Evolutionary conservation across 2,888 invertebrate species (phyloP).

Genomic region (Spodoptera picta): DNA sequence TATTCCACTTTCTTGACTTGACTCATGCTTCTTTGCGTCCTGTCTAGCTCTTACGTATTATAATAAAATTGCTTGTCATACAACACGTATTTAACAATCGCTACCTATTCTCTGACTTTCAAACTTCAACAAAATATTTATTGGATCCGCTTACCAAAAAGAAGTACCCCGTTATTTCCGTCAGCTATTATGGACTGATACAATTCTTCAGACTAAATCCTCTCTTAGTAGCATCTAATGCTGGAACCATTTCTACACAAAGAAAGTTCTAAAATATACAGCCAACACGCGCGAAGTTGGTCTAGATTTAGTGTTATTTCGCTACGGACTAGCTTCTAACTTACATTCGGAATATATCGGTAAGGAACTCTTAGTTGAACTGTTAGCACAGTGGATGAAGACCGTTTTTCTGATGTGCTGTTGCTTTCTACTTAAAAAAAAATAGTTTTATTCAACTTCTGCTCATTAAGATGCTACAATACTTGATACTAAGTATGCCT

Average conservation of each 20-base stretch:
- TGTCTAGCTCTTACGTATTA: too few relatives aligned
- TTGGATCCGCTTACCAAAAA: neutral
- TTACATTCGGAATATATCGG: constrained; percentile 61
- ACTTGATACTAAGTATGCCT: too few relatives aligned
- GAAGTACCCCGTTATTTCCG: neutral
- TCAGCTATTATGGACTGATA: constrained; percentile 16
- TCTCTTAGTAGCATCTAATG: constrained; percentile 42
- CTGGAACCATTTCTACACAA: constrained; percentile 48
- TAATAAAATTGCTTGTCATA: too few relatives aligned
- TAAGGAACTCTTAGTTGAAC: constrained; percentile 41
- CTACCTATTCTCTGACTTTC: too few relatives aligned
- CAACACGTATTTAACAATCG: too few relatives aligned
- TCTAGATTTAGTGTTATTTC: constrained; percentile 64
- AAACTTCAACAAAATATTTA: neutral
- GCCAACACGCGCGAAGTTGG: constrained; percentile 57
- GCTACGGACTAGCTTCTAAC: constrained; percentile 55
- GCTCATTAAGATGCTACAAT: too few relatives aligned
- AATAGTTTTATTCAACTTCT: neutral
- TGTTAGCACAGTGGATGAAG: constrained; percentile 42
- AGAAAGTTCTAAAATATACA: constrained; percentile 61
- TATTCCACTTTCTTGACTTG: too few relatives aligned
- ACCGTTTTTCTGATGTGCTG: constrained; percentile 33
- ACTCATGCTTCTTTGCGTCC: too few relatives aligned
- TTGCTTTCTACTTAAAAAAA: constrained; percentile 21
- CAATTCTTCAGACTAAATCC: constrained; percentile 47